Conservation (phyloP, 2,113 vertebrate species). For the Arizona elegans region DNA sequence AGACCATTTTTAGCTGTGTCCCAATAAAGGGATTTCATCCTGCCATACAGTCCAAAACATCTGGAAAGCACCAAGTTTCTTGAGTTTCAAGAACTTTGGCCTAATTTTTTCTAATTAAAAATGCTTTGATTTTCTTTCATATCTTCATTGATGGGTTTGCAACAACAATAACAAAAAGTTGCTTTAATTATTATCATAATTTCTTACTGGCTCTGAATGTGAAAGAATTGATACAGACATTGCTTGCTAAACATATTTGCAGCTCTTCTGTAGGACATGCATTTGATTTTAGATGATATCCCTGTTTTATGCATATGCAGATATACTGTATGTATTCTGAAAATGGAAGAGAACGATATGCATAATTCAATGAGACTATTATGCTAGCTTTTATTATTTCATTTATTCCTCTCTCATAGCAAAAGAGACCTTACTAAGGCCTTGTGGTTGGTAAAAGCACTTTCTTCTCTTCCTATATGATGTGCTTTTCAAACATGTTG, state of each 20-base stretch:
- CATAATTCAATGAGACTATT: background rate
- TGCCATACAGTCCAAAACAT: background rate
- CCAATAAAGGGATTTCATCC: background rate
- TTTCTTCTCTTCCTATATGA: background rate
- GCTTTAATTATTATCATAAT: background rate
- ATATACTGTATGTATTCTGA: background rate
- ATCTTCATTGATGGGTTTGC: background rate
- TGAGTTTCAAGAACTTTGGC: background rate
- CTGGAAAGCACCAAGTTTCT: background rate
- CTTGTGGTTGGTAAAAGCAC: background rate
- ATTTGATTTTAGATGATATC: slow-evolving; percentile 3
- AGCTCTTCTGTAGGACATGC: background rate
- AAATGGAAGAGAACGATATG: slow-evolving; percentile 12
- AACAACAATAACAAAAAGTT: background rate
- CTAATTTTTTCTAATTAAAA: background rate
- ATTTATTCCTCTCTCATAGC: slow-evolving; percentile 12
- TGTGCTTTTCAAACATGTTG: slow-evolving; percentile 12
- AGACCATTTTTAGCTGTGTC: background rate
- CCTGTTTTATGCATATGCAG: background rate
- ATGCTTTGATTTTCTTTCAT: background rate
- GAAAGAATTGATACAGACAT: background rate
- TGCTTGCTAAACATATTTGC: slow-evolving; percentile 21
- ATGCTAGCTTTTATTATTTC: slow-evolving; percentile 4
- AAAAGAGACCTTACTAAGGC: background rate
- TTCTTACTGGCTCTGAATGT: slow-evolving; percentile 6